Base-by-base conservation (phyloP, 1,140 invertebrate genomes). In the Neodiprion lecontei region DNA sequence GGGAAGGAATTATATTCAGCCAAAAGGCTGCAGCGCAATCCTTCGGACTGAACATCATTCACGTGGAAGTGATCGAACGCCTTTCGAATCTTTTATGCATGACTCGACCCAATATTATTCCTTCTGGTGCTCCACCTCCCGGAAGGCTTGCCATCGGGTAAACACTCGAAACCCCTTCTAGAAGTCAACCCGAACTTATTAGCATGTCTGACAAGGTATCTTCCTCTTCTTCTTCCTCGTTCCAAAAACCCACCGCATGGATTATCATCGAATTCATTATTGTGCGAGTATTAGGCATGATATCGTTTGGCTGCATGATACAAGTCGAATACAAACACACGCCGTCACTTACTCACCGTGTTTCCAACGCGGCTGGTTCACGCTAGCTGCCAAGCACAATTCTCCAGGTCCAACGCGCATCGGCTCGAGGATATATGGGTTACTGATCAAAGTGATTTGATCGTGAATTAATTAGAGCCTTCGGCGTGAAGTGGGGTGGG, bases 1-100 rank as follows among this genome's bases (percentile, higher is more conserved):
- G 78, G 72, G 17, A 49, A 74, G 74, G 79, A 21, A n/a, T 66
- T 70, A 69, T 75, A 66, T 70, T 69, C 73, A 75, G 61, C 17
- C 2, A 14, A 66, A n/a, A 21, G 14, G 17, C 23, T 40, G 50
- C 71, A 48, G 70, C 48, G 67, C 53, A 67, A 72, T 70, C 73
- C 69, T 50, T 70, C 53, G 12, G 48, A 70, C 28, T 5, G 28
- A 40, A 40, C 28, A 40, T 61, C 53, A 61, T 61, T 61, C 53
- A 9, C 53, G 53, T 17, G 53, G 53, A 61, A 61, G 53, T 61
- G 53, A 61, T 61, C 53, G 53, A 61, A 61, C 53, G n/a, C 53
- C 53, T 61, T 17, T 40, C 28, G 28, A 17, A 61, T 9, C 53
- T 61, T 61, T 61, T 17, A 61, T 61, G 53, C 53, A 14, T 61